These are phyloP conservation scores for Heterodera schachtii DNA, from an alignment of 1,140 invertebrate species.

Conservation along the genomic window DNA sequence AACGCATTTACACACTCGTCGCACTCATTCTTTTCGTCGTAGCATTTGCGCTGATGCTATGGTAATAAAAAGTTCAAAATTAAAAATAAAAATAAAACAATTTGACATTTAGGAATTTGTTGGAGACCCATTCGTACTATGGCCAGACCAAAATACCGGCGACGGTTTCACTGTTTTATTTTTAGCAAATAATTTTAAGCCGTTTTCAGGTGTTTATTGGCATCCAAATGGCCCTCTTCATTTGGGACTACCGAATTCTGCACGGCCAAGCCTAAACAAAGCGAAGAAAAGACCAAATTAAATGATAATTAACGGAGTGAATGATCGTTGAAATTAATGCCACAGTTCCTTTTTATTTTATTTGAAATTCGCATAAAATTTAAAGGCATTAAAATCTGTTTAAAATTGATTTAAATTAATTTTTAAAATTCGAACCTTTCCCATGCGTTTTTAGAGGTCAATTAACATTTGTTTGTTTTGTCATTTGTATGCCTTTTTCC, in stretches of 20 bases:
- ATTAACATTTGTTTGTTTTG: no score
- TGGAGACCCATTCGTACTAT: not conserved
- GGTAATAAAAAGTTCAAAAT: constrained; percentile 7
- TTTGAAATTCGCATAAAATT: no score
- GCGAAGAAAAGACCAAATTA: not conserved
- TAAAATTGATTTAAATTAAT: no score
- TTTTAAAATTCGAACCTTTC: no score
- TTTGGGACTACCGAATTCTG: constrained; percentile 33
- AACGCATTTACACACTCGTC: constrained; percentile 60
- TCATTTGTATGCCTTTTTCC: no score
- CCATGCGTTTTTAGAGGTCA: no score
- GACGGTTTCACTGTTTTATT: not conserved
- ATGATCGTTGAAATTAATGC: no score
- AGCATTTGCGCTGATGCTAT: constrained; percentile 43
- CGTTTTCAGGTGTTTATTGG: constrained; percentile 21
- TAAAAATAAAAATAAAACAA: not conserved
- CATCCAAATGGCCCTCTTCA: constrained; percentile 30
- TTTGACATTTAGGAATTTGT: not conserved
- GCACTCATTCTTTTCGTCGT: constrained; percentile 58
- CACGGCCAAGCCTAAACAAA: constrained; percentile 21
- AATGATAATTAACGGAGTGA: no score
- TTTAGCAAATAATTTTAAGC: constrained; percentile 2
- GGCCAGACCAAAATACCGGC: not conserved
- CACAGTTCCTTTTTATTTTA: no score
- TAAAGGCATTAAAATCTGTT: no score